Base-by-base conservation (phyloP, 92 coral and sea anemone genomes). In the Anthopleura xanthogrammica region DNA sequence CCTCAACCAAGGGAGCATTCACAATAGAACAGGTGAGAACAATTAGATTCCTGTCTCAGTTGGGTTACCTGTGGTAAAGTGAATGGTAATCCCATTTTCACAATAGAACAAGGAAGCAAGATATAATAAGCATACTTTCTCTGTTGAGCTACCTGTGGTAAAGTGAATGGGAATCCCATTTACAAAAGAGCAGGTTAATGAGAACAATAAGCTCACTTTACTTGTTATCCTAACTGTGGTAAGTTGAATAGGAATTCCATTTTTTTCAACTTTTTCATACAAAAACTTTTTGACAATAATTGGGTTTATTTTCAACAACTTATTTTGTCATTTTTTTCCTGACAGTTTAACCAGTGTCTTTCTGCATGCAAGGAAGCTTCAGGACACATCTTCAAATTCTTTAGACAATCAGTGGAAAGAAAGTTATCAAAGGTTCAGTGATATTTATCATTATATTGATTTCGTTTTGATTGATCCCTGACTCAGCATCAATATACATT, bases 391-490 rank as follows among this genome's bases (percentile, higher is more conserved):
- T 86, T 95, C 60, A 80, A 87, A 73, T 94, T 91, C 88, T 95
- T 88, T 81, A 90, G 95, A 85, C 85, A 86, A 57, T 94, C 98
- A 60, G 90, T 95, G 85, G 97, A 92, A 71, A 92, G 98, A 75
- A 89, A 91, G 85, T 92, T 95, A 41, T 95, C 98, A 41, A 94
- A 89, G 98, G 98, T 95, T 80, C 42, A 83, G 39, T 41, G 41
- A 64, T 39, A 5, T 9, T 40, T 72, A 41, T 20, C 12, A 62
- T 19, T 62, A 57, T 57, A 19, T 62, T 62, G 23, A 7, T 62
- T 62, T 7, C 2, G 36, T 60, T 17, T 46, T 46, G 50, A 46
- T 46, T 46, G 5, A 4, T 46, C 50, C 50, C 50, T 46, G 5
- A 46, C 50, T 46, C 4, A 46, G 6, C 50, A 46, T 46, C 50